phyloP scores from a whole-genome alignment of 2,888 invertebrate genomes.

The Macrophya alboannulata region DNA sequence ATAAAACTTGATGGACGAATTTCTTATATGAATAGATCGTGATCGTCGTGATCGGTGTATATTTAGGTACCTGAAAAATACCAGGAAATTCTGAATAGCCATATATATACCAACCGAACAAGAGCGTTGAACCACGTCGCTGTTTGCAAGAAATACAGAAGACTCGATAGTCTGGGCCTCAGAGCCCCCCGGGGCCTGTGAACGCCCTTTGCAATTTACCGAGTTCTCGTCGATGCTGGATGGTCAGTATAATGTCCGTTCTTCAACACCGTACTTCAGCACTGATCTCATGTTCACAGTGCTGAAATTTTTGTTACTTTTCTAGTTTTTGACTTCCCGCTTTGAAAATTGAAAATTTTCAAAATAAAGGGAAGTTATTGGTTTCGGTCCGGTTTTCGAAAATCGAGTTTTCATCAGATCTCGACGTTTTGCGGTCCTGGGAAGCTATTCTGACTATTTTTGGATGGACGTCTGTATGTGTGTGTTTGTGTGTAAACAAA shows the following conservation, averaged over 20 bases:
- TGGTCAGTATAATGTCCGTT: constrained; percentile 8
- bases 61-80: constrained; percentile 21
- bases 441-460: too few relatives aligned
- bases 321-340: too few relatives aligned
- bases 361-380: too few relatives aligned
- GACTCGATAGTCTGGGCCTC: constrained; percentile 26
- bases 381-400: too few relatives aligned
- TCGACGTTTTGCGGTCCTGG: too few relatives aligned
- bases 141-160: constrained; percentile 37
- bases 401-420: too few relatives aligned
- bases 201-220: constrained; percentile 54
- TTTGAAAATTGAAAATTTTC: too few relatives aligned
- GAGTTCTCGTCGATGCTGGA: constrained; percentile 23
- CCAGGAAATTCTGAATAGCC: constrained; percentile 38
- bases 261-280: constrained; percentile 21
- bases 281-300: neutral
- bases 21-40: neutral
- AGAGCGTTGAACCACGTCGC: constrained; percentile 53
- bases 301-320: neutral
- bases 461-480: too few relatives aligned
- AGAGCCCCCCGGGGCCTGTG: constrained; percentile 50
- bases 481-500: too few relatives aligned
- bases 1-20: neutral
- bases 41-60: neutral
- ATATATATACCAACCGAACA: constrained; percentile 47